Evolutionary conservation across 1,140 invertebrate genomes (phyloP), one percentile per base, ranked within the genome.

Genomic region (Zaprionus vittiger): DNA sequence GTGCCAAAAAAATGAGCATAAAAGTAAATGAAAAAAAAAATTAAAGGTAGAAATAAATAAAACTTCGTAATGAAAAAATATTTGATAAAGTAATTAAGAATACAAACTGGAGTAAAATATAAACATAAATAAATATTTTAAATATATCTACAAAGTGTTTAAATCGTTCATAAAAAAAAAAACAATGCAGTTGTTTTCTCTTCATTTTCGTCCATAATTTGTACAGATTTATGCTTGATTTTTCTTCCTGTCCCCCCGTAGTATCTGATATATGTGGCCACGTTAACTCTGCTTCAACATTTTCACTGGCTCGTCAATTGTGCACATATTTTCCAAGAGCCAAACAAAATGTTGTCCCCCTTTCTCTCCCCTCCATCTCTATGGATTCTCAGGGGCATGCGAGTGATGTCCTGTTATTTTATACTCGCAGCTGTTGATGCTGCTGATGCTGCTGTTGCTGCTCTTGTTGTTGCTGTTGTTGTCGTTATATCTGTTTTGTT

Each of bases 401-500:
- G 47, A 60, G 54, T 67, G 63, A 28, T 66, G 63, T 67, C 24
- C 64, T 55, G 34, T 65, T 72, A 64, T 61, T 73, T 68, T 62
- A 44, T 44, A 37, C 26, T 28, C 59, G 44, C 71, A 68, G 71
- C 71, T 73, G 70, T 67, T 60, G 63, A 31, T 54, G 34, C 24
- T 57, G 54, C 28, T 44, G 24, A 20, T 44, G 37, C 28, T 55
- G 41, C 31, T 59, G 55, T 15, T 52, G 66, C 37, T 71, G 73
- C 37, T 62, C 15, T 61, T 70, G 49, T 12, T 75, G 17, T 34
- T 57, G 44, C 24, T 73, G 34, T 69, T 75, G 22, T 17, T 68
- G n/a, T 37, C 66, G 56, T 24, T 34, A 34, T 49, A 15, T n/a
- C n/a, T 64, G 56, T 62, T 71, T 76, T 79, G 61, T 80, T 83